These are phyloP conservation scores for Syrista parreyssii DNA, from an alignment of 2,888 invertebrate genomes.

Conservation along the genomic window DNA sequence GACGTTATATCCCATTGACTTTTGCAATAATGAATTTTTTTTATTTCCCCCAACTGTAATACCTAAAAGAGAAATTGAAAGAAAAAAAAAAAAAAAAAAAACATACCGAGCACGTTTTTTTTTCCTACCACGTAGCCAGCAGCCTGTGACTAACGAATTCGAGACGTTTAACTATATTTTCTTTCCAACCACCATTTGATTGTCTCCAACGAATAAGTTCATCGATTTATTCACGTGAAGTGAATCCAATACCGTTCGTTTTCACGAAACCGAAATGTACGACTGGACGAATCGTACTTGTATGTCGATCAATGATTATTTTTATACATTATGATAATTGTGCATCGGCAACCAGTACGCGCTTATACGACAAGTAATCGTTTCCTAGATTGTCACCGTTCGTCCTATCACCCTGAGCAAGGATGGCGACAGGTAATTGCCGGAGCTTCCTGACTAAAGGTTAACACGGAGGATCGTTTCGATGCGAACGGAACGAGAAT, in stretches of 20 bases:
- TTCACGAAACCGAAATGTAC: neutral
- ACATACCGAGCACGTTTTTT: neutral
- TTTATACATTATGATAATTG: neutral
- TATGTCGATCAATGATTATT: neutral
- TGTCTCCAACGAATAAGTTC: neutral
- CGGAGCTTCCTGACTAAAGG: conserved; percentile 30
- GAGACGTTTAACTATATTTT: neutral
- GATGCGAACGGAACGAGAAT: conserved; percentile 35
- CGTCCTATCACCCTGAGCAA: conserved; percentile 8
- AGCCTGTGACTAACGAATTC: neutral
- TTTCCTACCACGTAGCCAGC: neutral
- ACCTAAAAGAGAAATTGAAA: neutral
- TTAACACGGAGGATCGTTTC: conserved; percentile 29
- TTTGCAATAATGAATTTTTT: neutral
- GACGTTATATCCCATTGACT: neutral
- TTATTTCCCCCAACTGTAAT: neutral
- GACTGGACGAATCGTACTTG: neutral
- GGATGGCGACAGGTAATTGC: conserved; percentile 8
- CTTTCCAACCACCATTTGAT: neutral
- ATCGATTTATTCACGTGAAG: neutral
- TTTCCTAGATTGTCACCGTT: neutral
- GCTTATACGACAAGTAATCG: neutral
- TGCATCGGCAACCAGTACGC: neutral
- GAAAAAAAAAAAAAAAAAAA: neutral
- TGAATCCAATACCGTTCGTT: neutral